These are phyloP conservation scores for Aythya fuligula DNA, from an alignment of 2,797 vertebrate species.

Conservation along the genomic window DNA sequence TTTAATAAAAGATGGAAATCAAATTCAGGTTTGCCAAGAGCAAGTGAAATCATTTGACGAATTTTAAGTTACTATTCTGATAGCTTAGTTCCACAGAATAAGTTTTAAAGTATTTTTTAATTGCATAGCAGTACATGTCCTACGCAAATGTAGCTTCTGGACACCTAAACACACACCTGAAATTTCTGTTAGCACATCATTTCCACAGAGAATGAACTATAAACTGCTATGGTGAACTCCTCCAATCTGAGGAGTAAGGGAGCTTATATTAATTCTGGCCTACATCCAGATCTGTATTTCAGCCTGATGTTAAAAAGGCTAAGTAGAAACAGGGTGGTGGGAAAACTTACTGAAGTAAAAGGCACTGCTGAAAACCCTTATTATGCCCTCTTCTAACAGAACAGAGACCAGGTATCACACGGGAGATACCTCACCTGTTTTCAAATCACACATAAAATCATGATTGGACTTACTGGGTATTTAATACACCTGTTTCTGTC, in stretches of 20 bases:
- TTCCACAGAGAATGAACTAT: background rate
- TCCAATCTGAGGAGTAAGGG: background rate
- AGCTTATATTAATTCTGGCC: background rate
- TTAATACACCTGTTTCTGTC: background rate
- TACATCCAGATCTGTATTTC: background rate
- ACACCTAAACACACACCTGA: background rate
- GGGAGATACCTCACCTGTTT: background rate
- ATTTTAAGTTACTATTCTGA: constrained; percentile 17
- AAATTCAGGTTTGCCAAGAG: constrained; percentile 18
- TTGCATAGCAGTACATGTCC: background rate
- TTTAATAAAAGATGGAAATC: constrained; percentile 65
- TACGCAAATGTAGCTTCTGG: background rate
- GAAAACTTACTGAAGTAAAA: background rate
- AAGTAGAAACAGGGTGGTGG: background rate
- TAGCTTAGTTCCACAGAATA: background rate
- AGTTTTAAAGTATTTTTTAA: background rate
- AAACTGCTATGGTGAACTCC: background rate
- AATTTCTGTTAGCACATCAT: background rate
- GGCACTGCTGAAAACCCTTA: background rate
- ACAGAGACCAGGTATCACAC: background rate
- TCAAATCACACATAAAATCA: background rate
- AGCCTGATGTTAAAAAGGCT: background rate
- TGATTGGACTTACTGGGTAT: background rate
- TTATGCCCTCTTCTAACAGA: background rate
- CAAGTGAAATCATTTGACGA: background rate